Evolutionary conservation across 2,888 invertebrate species (phyloP).

Genomic region (Volucella inflata): DNA sequence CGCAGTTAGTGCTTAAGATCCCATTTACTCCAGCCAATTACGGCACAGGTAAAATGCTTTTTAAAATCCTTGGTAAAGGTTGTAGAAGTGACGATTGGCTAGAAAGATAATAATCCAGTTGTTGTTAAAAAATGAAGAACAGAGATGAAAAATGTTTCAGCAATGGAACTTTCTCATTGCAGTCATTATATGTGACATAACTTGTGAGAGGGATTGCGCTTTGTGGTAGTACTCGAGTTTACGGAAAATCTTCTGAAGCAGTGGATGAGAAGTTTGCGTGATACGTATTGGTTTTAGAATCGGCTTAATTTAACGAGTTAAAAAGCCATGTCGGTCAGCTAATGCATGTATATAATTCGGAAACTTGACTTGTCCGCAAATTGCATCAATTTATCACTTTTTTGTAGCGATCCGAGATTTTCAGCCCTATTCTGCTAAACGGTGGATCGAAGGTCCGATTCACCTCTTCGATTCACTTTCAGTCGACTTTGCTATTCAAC

Average conservation of each 20-base stretch:
- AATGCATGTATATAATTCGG: slow-evolving; percentile 24
- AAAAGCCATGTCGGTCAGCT: neutral
- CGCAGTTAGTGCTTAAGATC: slow-evolving; percentile 7
- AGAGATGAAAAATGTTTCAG: too few species aligned
- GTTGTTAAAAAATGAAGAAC: neutral
- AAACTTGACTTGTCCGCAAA: slow-evolving; percentile 10
- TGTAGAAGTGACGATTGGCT: slow-evolving; percentile 2
- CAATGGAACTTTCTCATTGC: neutral
- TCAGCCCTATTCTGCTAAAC: too few species aligned
- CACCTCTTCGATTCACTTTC: too few species aligned
- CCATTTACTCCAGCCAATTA: neutral
- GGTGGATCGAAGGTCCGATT: too few species aligned
- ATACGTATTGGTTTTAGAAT: slow-evolving; percentile 21
- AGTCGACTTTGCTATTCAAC: too few species aligned
- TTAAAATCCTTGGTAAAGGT: slow-evolving; percentile 8
- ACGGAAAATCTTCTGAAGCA: slow-evolving; percentile 40
- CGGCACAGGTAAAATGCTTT: slow-evolving; percentile 32
- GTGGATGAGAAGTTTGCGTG: slow-evolving; percentile 33
- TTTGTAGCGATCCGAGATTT: neutral
- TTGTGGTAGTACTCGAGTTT: slow-evolving; percentile 11
- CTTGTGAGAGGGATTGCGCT: neutral
- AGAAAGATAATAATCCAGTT: slow-evolving; percentile 19
- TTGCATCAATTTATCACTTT: slow-evolving; percentile 39
- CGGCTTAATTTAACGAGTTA: neutral
- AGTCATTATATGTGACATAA: slow-evolving; percentile 17